These are phyloP conservation scores for Oreocharis arfaki DNA, from an alignment of 2,113 vertebrate genomes.

Conservation along the genomic window DNA sequence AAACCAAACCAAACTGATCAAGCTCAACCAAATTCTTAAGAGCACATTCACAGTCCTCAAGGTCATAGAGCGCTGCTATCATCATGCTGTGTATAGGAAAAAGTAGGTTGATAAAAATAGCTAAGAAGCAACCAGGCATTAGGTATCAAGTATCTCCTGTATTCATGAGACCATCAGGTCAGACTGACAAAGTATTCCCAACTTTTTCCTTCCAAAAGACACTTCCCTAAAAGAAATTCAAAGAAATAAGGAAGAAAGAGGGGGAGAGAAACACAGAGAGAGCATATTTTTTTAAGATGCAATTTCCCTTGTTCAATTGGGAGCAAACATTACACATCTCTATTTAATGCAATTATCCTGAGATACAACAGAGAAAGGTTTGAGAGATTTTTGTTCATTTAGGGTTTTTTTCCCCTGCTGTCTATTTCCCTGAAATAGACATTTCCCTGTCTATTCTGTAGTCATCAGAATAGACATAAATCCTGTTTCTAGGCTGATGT, in stretches of 20 bases:
- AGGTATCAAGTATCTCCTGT: not conserved
- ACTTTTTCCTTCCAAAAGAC: not conserved
- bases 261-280: not conserved
- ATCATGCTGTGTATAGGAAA: not conserved
- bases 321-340: not conserved
- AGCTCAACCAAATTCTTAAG: not conserved
- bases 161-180: not conserved
- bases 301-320: not conserved
- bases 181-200: not conserved
- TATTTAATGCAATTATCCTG: not conserved
- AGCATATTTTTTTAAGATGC: not conserved
- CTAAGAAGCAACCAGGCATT: not conserved
- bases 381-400: not conserved
- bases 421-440: too few relatives aligned
- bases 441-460: too few relatives aligned
- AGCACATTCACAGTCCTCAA: not conserved
- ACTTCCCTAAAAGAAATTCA: not conserved
- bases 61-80: not conserved
- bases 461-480: not conserved
- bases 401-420: accelerated
- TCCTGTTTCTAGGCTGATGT: not conserved
- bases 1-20: not conserved
- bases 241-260: not conserved
- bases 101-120: not conserved
- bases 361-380: not conserved